Evolutionary conservation across 2,888 invertebrate genomes (phyloP).

Genomic region (Acheta domesticus): DNA sequence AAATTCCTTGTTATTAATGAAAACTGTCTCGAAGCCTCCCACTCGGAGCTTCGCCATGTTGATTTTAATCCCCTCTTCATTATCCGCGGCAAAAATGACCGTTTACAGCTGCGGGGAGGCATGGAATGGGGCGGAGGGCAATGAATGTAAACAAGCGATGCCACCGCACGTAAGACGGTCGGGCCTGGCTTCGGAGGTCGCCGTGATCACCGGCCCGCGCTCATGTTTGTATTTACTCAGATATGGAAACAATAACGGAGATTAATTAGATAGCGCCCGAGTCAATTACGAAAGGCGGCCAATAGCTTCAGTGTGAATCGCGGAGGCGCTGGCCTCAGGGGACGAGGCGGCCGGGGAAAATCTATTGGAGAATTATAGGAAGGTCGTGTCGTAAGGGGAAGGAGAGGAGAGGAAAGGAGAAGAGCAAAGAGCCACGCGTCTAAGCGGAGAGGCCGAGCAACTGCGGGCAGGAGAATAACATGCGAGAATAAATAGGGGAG

Average conservation of each 20-base stretch:
- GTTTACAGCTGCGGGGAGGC: not conserved
- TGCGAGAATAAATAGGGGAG: too few species aligned
- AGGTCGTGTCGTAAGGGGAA: too few species aligned
- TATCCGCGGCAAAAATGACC: not conserved
- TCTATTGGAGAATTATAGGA: too few species aligned
- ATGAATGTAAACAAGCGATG: not conserved
- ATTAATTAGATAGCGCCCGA: not conserved
- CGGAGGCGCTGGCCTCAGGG: not conserved
- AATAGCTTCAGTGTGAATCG: not conserved
- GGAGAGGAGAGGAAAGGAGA: too few species aligned
- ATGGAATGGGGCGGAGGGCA: not conserved
- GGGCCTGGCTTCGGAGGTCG: not conserved
- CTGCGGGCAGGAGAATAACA: too few species aligned
- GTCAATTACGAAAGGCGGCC: not conserved
- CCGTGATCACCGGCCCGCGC: not conserved
- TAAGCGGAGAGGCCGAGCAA: too few species aligned
- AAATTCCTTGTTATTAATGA: conserved; percentile 4
- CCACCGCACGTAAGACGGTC: not conserved
- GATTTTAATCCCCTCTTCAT: not conserved
- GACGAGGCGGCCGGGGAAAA: too few species aligned
- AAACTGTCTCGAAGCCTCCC: not conserved
- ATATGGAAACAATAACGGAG: not conserved
- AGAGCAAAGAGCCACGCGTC: too few species aligned
- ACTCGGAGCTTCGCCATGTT: not conserved
- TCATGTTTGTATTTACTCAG: not conserved